These are phyloP conservation scores for Jacana jacana DNA, from an alignment of 2,113 vertebrate genomes.

Conservation along the genomic window DNA sequence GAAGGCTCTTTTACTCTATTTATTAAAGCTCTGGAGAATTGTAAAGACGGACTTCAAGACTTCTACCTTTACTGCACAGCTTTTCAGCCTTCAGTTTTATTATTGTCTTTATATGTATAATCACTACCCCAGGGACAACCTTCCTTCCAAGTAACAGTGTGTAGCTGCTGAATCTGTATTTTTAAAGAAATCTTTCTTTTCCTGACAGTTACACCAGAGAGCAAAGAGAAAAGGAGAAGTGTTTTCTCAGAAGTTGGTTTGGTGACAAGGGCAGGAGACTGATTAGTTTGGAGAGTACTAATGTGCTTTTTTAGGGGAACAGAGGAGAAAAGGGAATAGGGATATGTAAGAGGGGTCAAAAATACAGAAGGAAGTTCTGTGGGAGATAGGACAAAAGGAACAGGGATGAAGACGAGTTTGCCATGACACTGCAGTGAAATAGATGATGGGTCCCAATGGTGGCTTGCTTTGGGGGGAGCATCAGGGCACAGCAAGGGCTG, in stretches of 20 bases:
- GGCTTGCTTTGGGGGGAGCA: not conserved
- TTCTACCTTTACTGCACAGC: slow-evolving; percentile 22
- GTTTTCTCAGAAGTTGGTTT: slow-evolving; percentile 41
- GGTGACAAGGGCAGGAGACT: slow-evolving; percentile 9
- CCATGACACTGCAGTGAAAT: not conserved
- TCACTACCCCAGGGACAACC: slow-evolving; percentile 56
- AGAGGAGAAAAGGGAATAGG: not conserved
- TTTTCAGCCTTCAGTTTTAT: slow-evolving; percentile 59
- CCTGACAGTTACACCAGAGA: slow-evolving; percentile 7
- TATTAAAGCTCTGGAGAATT: slow-evolving; percentile 25
- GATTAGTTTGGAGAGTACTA: not conserved
- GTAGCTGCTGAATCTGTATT: slow-evolving; percentile 62
- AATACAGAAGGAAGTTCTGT: not conserved
- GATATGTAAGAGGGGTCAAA: not conserved
- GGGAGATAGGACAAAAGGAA: not conserved
- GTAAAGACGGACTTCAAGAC: not conserved
- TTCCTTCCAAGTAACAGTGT: slow-evolving; percentile 41
- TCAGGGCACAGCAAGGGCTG: not conserved
- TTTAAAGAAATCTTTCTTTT: not conserved
- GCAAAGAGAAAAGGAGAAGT: slow-evolving; percentile 27
- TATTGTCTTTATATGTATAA: slow-evolving; percentile 70
- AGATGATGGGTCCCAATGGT: not conserved
- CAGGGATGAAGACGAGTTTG: not conserved
- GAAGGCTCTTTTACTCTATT: not conserved
- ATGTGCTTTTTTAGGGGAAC: not conserved